A percentile compares a stretch with the other conserved stretches of the same genome.
Evolutionary conservation across 1,140 invertebrate species (phyloP).

Genomic region (Scylla paramamosain): DNA sequence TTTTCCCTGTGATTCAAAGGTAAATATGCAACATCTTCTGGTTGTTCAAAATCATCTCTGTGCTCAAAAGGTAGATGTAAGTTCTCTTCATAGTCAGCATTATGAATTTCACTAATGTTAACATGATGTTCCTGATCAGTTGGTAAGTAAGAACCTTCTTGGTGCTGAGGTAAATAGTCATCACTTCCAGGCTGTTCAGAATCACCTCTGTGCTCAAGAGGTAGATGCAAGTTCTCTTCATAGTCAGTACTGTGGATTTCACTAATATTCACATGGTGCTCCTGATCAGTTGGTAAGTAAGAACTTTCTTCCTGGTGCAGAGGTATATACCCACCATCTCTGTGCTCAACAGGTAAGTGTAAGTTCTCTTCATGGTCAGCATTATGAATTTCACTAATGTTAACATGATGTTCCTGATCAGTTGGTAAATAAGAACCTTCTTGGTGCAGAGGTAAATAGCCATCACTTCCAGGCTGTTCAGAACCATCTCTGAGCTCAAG

Average conservation of each 20-base stretch:
- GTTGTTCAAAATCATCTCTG: conserved; percentile 14
- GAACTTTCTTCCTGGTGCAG: not conserved
- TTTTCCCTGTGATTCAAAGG: not conserved
- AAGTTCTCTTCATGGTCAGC: not conserved
- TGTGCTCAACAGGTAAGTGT: conserved; percentile 32
- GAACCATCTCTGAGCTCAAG: conserved; percentile 27
- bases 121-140: not conserved
- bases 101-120: not conserved
- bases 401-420: not conserved
- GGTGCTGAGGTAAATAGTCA: not conserved
- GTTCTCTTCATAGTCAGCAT: not conserved
- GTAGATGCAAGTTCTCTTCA: not conserved
- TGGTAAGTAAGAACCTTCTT: not conserved
- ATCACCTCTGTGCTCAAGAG: conserved; percentile 25
- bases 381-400: not conserved
- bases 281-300: not conserved
- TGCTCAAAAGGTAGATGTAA: conserved; percentile 30
- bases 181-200: not conserved
- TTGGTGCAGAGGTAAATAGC: not conserved
- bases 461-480: not conserved
- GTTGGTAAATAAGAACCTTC: not conserved
- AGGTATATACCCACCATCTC: conserved; percentile 12
- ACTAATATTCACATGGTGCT: not conserved
- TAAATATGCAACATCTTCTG: not conserved
- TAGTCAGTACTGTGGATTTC: not conserved